These are phyloP conservation scores for Nesidiocoris tenuis DNA, from an alignment of 2,888 invertebrate genomes.

Conservation along the genomic window DNA sequence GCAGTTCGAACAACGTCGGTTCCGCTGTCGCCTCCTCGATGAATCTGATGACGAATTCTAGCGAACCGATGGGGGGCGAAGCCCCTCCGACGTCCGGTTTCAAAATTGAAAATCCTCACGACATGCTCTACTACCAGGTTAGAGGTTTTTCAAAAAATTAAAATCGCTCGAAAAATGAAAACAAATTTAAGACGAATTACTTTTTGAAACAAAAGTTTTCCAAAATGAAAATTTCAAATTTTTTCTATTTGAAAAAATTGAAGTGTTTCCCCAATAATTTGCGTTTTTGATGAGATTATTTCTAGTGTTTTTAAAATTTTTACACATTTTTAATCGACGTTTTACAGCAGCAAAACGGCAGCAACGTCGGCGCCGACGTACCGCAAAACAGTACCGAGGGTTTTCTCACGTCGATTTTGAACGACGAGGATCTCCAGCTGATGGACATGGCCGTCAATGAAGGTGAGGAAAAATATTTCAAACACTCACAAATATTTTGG, in stretches of 20 bases:
- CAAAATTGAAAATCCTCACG: conserved; percentile 69
- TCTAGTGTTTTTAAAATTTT: no score
- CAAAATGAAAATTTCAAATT: no score
- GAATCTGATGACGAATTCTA: conserved; percentile 74
- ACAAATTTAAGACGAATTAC: no score
- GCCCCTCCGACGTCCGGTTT: conserved; percentile 59
- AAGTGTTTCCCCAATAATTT: no score
- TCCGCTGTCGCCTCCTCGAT: conserved; percentile 75
- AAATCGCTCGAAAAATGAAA: neutral
- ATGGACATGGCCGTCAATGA: conserved; percentile 92
- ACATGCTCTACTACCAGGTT: conserved; percentile 83
- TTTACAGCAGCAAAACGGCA: conserved; percentile 28
- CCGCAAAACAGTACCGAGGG: conserved; percentile 67
- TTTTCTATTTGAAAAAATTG: no score
- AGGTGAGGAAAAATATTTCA: conserved; percentile 67
- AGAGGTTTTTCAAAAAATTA: conserved; percentile 47
- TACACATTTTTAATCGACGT: no score
- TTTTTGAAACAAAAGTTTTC: no score
- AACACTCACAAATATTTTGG: no score
- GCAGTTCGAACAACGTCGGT: conserved; percentile 62
- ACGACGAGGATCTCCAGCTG: conserved; percentile 83
- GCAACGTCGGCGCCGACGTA: conserved; percentile 50
- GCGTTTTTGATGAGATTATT: no score
- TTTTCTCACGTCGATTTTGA: conserved; percentile 81
- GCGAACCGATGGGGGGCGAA: conserved; percentile 66